phyloP scores from a whole-genome alignment of 2,797 vertebrate genomes.

The Tiaroga cobitis region DNA sequence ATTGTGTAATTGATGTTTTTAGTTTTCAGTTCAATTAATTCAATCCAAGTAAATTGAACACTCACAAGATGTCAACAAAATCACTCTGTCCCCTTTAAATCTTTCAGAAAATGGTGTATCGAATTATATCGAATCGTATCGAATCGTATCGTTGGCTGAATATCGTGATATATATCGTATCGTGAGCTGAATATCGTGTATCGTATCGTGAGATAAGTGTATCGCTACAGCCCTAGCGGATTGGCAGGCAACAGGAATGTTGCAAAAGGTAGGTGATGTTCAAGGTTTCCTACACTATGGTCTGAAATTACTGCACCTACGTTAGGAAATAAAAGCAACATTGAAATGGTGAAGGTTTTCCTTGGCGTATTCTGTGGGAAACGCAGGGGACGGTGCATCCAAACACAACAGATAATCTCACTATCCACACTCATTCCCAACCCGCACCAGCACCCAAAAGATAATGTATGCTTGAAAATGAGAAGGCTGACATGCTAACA shows the following conservation, averaged over 20 bases:
- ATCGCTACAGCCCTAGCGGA: too few relatives aligned
- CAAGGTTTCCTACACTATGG: neutral
- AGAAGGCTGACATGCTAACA: constrained; percentile 33
- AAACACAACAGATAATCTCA: constrained; percentile 44
- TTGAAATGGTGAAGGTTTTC: constrained; percentile 6
- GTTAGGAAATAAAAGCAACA: neutral
- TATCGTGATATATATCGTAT: too few relatives aligned
- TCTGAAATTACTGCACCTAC: neutral
- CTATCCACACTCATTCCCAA: neutral
- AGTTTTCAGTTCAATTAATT: too few relatives aligned
- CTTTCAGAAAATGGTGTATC: too few relatives aligned
- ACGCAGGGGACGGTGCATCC: constrained; percentile 12
- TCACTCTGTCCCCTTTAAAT: too few relatives aligned
- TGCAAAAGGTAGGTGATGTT: neutral
- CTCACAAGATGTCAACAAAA: too few relatives aligned
- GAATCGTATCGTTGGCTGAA: too few relatives aligned
- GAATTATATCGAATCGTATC: too few relatives aligned
- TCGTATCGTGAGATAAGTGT: too few relatives aligned
- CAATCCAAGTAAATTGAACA: too few relatives aligned
- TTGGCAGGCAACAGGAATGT: neutral
- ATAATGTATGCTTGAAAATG: constrained; percentile 17
- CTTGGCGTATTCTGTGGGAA: constrained; percentile 24
- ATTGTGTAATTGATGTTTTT: too few relatives aligned
- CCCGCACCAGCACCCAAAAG: constrained; percentile 16
- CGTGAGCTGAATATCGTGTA: too few relatives aligned